Conservation (phyloP, 2,113 vertebrate species). For the Larimichthys crocea region DNA sequence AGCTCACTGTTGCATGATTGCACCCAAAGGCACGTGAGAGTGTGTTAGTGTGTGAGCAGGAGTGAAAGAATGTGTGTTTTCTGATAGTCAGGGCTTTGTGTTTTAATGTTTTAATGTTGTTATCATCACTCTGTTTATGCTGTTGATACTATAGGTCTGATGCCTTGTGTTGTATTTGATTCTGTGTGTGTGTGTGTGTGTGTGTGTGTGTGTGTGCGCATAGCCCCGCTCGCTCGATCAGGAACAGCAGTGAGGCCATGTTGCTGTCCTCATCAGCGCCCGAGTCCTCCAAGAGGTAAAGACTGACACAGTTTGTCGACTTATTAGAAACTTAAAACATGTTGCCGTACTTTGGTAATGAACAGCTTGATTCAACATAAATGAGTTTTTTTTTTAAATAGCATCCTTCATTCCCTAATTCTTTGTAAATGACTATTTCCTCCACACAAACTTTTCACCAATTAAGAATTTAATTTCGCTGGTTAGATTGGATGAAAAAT, state of each 20-base stretch:
- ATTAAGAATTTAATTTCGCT: background rate
- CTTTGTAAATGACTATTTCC: background rate
- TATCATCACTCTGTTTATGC: background rate
- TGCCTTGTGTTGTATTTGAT: background rate
- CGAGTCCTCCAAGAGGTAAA: slow-evolving; percentile 91
- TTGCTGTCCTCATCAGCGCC: slow-evolving; percentile 85
- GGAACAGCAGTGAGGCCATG: slow-evolving; percentile 87
- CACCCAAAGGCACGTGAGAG: slow-evolving; percentile 62
- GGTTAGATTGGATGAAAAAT: background rate
- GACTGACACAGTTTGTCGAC: background rate
- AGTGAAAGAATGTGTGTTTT: slow-evolving; percentile 48
- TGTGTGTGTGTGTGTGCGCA: slow-evolving; percentile 23
- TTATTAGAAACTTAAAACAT: background rate
- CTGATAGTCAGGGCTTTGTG: slow-evolving; percentile 33
- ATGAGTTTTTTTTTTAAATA: background rate
- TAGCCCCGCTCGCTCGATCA: slow-evolving; percentile 88
- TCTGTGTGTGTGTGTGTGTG: slow-evolving; percentile 23
- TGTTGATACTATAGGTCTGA: slow-evolving; percentile 24
- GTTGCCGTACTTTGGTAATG: background rate
- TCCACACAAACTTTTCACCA: background rate
- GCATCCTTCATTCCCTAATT: background rate
- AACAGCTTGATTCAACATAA: background rate
- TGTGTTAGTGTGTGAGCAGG: slow-evolving; percentile 35
- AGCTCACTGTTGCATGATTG: slow-evolving; percentile 72
- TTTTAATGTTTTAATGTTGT: slow-evolving; percentile 11